Conservation (phyloP, 2,797 vertebrate species). For the Muraenolepis orangiensis region DNA sequence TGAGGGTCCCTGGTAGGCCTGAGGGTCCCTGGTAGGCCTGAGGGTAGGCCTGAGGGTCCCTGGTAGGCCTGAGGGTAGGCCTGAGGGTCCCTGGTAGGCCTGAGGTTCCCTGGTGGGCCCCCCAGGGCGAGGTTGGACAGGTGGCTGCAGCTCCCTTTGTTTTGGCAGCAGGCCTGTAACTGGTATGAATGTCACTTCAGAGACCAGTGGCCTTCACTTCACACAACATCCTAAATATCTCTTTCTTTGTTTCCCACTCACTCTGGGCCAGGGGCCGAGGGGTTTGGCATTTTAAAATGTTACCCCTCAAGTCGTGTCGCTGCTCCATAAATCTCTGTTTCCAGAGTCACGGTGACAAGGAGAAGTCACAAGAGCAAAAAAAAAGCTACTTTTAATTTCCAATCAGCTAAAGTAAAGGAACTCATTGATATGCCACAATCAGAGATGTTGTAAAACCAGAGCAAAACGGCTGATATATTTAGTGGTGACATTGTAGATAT, state of each 20-base stretch:
- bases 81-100: too few species aligned
- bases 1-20: too few species aligned
- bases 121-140: conserved; percentile 54
- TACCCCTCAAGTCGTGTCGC: not conserved
- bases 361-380: not conserved
- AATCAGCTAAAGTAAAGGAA: not conserved
- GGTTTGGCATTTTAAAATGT: not conserved
- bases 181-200: conserved; percentile 55
- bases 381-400: not conserved
- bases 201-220: conserved; percentile 6
- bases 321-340: not conserved
- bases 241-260: not conserved
- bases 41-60: too few species aligned
- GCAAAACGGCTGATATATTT: not conserved
- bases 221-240: not conserved
- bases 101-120: too few species aligned
- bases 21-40: too few species aligned
- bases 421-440: not conserved
- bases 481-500: not conserved
- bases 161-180: conserved; percentile 66
- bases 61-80: too few species aligned
- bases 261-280: not conserved
- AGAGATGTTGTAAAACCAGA: not conserved
- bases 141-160: conserved; percentile 48
- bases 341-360: not conserved